phyloP scores from a whole-genome alignment of 2,113 vertebrate species.

The Oncorhynchus clarkii region DNA sequence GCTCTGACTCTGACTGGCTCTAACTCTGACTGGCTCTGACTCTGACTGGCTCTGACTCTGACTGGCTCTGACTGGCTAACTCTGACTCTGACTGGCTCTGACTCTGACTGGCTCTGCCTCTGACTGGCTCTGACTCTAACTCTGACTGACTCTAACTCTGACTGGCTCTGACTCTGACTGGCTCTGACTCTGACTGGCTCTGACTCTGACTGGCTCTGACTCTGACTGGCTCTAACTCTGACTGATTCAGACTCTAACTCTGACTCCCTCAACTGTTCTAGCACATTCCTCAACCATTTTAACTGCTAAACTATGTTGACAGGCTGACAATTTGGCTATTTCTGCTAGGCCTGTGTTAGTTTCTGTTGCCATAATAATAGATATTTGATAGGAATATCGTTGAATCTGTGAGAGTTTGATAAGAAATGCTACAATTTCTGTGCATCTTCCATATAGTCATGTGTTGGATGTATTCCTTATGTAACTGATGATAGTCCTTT shows the following conservation, averaged over 20 bases:
- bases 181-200: not conserved
- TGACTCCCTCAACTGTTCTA: not conserved
- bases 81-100: too few species aligned
- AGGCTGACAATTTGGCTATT: not conserved
- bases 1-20: too few species aligned
- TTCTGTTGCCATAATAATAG: not conserved
- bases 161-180: too few species aligned
- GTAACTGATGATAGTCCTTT: not conserved
- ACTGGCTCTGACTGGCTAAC: too few species aligned
- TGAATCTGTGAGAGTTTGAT: not conserved
- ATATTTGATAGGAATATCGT: not conserved
- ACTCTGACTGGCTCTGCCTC: too few species aligned
- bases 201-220: too few species aligned
- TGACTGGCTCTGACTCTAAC: too few species aligned
- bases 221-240: too few species aligned
- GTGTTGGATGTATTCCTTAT: not conserved
- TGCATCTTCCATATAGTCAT: not conserved
- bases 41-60: too few species aligned
- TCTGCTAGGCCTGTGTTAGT: not conserved
- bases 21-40: too few species aligned
- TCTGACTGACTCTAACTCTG: too few species aligned
- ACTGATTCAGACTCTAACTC: not conserved
- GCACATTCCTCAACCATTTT: not conserved
- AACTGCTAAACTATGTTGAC: not conserved
- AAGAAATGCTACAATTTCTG: not conserved